Conservation (phyloP, 1,140 invertebrate species). For the Riptortus pedestris region DNA sequence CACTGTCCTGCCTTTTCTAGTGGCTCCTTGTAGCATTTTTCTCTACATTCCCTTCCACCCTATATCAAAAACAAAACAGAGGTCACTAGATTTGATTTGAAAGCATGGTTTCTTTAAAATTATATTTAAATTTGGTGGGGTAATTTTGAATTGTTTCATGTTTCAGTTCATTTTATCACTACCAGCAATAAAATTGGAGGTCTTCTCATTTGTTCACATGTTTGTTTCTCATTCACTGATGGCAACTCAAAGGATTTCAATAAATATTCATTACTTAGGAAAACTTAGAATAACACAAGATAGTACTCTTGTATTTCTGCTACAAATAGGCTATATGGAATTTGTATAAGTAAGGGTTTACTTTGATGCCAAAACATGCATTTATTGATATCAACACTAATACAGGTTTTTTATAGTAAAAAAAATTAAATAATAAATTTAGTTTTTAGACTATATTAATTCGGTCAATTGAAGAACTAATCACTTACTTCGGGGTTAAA, state of each 20-base stretch:
- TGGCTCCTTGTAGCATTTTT: constrained; percentile 4
- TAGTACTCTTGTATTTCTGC: too few species aligned
- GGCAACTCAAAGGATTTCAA: background rate
- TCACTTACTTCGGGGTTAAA: too few species aligned
- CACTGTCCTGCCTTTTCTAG: constrained; percentile 36
- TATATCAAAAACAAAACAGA: background rate
- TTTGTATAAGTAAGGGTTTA: too few species aligned
- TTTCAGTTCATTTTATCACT: background rate
- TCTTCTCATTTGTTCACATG: background rate
- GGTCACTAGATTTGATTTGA: background rate
- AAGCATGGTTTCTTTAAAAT: background rate
- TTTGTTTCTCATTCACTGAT: background rate
- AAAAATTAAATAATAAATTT: too few species aligned
- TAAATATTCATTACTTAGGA: too few species aligned
- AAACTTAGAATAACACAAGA: too few species aligned
- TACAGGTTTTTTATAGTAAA: too few species aligned
- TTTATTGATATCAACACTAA: too few species aligned
- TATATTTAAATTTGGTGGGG: background rate
- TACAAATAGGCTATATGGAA: too few species aligned
- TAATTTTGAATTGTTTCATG: background rate
- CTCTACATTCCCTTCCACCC: background rate
- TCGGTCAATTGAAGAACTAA: too few species aligned
- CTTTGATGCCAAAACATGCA: too few species aligned
- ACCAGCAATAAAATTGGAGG: background rate
- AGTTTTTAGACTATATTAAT: too few species aligned